Evolutionary conservation across 2,888 invertebrate genomes (phyloP).

Genomic region (Nomada fabriciana): DNA sequence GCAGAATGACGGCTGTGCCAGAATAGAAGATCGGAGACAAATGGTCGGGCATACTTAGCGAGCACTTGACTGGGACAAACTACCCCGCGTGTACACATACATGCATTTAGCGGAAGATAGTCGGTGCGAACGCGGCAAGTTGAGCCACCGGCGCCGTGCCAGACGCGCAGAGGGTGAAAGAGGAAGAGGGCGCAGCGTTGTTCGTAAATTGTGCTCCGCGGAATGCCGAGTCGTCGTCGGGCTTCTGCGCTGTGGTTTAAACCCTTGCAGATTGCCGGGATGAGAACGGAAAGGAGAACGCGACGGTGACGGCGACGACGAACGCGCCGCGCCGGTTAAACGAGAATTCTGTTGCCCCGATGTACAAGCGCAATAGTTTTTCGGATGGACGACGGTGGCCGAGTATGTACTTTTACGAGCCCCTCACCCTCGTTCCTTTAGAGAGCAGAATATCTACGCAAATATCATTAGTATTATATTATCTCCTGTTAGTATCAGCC

Average conservation of each 20-base stretch:
- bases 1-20: slow-evolving; percentile 72
- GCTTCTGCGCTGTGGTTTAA: slow-evolving; percentile 51
- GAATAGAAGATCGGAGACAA: slow-evolving; percentile 80
- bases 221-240: slow-evolving; percentile 46
- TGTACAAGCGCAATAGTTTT: not conserved
- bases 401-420: not conserved
- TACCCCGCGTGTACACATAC: slow-evolving; percentile 65
- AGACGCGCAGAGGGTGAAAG: not conserved
- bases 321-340: slow-evolving; percentile 29
- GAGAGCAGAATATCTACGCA: not conserved
- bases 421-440: not conserved
- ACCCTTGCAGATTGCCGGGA: slow-evolving; percentile 51
- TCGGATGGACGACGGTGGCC: not conserved
- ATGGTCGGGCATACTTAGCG: slow-evolving; percentile 82
- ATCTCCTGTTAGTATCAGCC: no score
- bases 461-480: not conserved
- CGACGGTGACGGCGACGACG: slow-evolving; percentile 26
- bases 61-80: slow-evolving; percentile 83
- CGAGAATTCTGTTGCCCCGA: slow-evolving; percentile 30
- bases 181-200: slow-evolving; percentile 15
- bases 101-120: slow-evolving; percentile 11
- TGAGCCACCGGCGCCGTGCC: not conserved
- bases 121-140: slow-evolving; percentile 29
- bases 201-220: slow-evolving; percentile 51
- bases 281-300: slow-evolving; percentile 37